phyloP scores from a whole-genome alignment of 2,888 invertebrate genomes.

The Apodemia hepburni region DNA sequence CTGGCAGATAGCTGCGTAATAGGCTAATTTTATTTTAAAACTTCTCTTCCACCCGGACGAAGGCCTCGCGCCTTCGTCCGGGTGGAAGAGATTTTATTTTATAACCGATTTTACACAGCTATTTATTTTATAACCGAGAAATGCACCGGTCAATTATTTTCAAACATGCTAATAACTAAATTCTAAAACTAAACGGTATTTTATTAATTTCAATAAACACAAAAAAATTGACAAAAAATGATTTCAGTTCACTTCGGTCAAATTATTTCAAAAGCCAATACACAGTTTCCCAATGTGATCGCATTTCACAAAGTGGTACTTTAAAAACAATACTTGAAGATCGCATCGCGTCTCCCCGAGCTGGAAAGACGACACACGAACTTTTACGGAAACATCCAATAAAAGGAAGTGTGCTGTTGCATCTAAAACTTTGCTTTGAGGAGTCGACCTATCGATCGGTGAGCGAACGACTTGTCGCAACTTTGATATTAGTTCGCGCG shows the following conservation, averaged over 20 bases:
- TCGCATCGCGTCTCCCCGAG: slow-evolving; percentile 43
- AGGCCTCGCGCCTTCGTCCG: too few species aligned
- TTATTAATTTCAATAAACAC: too few species aligned
- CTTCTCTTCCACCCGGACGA: too few species aligned
- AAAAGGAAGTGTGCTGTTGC: slow-evolving; percentile 60
- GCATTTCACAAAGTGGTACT: slow-evolving; percentile 26
- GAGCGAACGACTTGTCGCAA: slow-evolving; percentile 44
- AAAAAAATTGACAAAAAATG: too few species aligned
- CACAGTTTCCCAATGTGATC: slow-evolving; percentile 16
- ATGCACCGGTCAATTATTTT: too few species aligned
- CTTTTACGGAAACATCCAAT: slow-evolving; percentile 68
- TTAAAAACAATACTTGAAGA: slow-evolving; percentile 48
- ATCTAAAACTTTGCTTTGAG: slow-evolving; percentile 48
- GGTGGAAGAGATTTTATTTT: too few species aligned
- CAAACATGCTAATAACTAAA: too few species aligned
- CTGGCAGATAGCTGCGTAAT: too few species aligned
- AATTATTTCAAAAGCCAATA: slow-evolving; percentile 11
- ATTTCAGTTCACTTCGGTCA: background rate
- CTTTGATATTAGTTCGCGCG: slow-evolving; percentile 75
- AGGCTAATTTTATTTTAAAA: too few species aligned
- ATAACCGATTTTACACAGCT: too few species aligned
- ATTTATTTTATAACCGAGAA: too few species aligned
- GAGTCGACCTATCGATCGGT: slow-evolving; percentile 37
- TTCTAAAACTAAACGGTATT: too few species aligned
- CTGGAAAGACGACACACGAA: slow-evolving; percentile 56